phyloP scores from a whole-genome alignment of 2,888 invertebrate genomes.

The Flexamia atlantica region DNA sequence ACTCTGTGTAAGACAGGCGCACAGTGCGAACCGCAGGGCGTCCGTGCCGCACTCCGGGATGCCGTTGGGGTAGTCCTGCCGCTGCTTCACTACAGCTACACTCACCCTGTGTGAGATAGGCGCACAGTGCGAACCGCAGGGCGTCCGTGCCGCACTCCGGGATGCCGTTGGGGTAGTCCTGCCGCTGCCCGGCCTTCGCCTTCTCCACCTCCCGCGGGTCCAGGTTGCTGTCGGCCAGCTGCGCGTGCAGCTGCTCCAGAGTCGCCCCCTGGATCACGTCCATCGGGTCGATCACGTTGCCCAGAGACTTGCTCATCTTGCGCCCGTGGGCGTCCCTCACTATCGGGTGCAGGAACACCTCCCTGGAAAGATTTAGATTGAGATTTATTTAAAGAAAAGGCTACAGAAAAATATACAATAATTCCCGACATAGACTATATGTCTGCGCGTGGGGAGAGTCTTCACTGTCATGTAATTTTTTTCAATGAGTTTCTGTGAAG shows the following conservation, averaged over 20 bases:
- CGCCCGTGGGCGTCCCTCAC: slow-evolving; percentile 98
- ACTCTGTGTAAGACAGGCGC: slow-evolving; percentile 91
- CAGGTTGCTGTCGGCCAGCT: slow-evolving; percentile 87
- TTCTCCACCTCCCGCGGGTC: slow-evolving; percentile 89
- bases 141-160: slow-evolving; percentile 98
- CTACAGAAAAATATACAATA: too few species aligned
- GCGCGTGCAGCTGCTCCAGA: slow-evolving; percentile 87
- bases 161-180: slow-evolving; percentile 90
- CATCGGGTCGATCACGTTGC: slow-evolving; percentile 98
- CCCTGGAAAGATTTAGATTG: too few species aligned
- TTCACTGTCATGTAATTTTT: too few species aligned
- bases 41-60: slow-evolving; percentile 99
- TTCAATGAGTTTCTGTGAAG: too few species aligned
- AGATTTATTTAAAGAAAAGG: too few species aligned
- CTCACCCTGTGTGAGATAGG: slow-evolving; percentile 88
- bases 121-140: slow-evolving; percentile 92
- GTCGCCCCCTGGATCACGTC: slow-evolving; percentile 95
- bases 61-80: too few species aligned
- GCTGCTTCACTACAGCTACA: too few species aligned
- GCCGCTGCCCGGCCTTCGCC: slow-evolving; percentile 82
- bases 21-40: slow-evolving; percentile 94
- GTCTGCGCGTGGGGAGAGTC: too few species aligned
- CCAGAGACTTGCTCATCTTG: slow-evolving; percentile 99
- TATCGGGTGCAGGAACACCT: slow-evolving; percentile 97
- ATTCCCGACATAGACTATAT: too few species aligned